phyloP scores from a whole-genome alignment of 2,888 invertebrate species.

The Drosophila mimica region DNA sequence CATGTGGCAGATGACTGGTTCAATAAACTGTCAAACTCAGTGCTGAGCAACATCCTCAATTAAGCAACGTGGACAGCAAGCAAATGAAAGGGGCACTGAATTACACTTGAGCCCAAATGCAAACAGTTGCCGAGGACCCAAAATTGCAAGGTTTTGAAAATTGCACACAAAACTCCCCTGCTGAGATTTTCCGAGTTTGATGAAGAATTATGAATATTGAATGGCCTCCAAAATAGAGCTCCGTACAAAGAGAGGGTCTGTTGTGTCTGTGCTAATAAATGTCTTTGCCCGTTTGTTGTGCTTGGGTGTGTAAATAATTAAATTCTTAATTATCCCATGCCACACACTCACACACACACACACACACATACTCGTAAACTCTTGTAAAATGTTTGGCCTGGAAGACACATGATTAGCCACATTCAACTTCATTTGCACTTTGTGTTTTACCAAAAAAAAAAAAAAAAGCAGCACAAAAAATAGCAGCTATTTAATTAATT shows the following conservation, averaged over 20 bases:
- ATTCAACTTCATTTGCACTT: slow-evolving; percentile 68
- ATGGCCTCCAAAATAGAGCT: slow-evolving; percentile 24
- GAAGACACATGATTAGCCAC: slow-evolving; percentile 55
- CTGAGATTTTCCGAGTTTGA: slow-evolving; percentile 29
- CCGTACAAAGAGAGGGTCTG: slow-evolving; percentile 29
- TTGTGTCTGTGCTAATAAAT: slow-evolving; percentile 69
- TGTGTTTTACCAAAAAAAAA: slow-evolving; percentile 13
- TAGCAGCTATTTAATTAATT: slow-evolving; percentile 78
- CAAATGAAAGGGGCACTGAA: slow-evolving; percentile 47
- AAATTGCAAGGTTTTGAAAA: slow-evolving; percentile 51
- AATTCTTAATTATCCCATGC: slow-evolving; percentile 79
- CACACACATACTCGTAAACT: slow-evolving; percentile 40
- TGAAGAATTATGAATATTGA: slow-evolving; percentile 77
- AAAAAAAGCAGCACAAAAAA: slow-evolving; percentile 17
- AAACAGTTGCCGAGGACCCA: slow-evolving; percentile 43
- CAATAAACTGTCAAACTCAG: slow-evolving; percentile 50
- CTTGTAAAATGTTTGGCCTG: slow-evolving; percentile 31
- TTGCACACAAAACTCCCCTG: slow-evolving; percentile 2
- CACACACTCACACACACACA: slow-evolving; percentile 12
- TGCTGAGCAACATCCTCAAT: slow-evolving; percentile 64
- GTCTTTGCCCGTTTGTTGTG: slow-evolving; percentile 35
- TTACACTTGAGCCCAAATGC: slow-evolving; percentile 35
- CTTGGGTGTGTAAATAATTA: slow-evolving; percentile 72
- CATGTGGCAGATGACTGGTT: slow-evolving; percentile 40
- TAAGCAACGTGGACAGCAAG: slow-evolving; percentile 54